Evolutionary conservation across 37 sponge, comb jelly and placozoan genomes (phyloP).

Genomic region (Lycopodina hypogea): DNA sequence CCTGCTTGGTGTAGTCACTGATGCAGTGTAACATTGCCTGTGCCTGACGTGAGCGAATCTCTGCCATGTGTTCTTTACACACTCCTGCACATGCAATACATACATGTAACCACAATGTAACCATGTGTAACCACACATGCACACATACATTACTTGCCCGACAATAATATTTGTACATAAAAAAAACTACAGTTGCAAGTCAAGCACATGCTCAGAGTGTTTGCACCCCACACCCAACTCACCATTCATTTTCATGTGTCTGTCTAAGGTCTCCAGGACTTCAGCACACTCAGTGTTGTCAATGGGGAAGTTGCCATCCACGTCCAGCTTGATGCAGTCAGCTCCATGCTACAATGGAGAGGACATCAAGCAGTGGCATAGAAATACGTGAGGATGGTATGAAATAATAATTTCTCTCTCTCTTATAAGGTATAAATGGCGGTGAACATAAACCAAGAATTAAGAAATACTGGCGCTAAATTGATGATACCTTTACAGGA

Average conservation of each 20-base stretch:
- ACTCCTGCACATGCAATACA: conserved; percentile 27
- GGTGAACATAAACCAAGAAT: no score
- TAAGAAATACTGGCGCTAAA: no score
- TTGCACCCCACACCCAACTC: no score
- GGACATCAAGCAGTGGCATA: neutral
- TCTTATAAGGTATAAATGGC: no score
- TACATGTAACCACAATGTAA: no score
- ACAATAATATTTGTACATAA: neutral
- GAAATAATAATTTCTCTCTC: no score
- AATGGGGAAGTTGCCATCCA: conserved; percentile 78
- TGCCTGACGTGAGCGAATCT: conserved; percentile 35
- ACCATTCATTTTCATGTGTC: conserved; percentile 55
- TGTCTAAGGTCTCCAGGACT: conserved; percentile 17
- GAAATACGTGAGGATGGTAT: no score
- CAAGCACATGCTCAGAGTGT: no score
- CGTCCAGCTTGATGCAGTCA: conserved; percentile 55
- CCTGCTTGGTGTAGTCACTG: conserved; percentile 6
- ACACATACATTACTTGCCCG: neutral
- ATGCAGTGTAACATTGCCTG: conserved; percentile 62
- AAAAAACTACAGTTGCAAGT: neutral
- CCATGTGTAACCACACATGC: neutral
- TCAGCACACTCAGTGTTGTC: conserved; percentile 42
- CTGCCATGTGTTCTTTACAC: conserved; percentile 34
- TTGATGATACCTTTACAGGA: no score
- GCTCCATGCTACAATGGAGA: conserved; percentile 45